These are phyloP conservation scores for Pocota personata DNA, from an alignment of 2,888 invertebrate species.

Conservation along the genomic window DNA sequence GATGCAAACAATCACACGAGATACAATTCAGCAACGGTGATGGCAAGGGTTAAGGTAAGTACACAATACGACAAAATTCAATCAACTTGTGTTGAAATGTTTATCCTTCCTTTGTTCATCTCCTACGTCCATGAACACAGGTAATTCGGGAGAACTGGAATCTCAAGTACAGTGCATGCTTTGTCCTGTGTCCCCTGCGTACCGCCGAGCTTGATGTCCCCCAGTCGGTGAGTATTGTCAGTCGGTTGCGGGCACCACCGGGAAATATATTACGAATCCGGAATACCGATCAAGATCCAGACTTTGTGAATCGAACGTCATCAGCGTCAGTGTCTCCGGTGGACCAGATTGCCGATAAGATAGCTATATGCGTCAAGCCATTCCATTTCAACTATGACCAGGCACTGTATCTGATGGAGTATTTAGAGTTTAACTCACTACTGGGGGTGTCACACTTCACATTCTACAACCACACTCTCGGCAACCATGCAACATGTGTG, in stretches of 20 bases:
- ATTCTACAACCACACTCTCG: slow-evolving; percentile 95
- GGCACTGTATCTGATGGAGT: slow-evolving; percentile 92
- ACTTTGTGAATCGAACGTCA: slow-evolving; percentile 77
- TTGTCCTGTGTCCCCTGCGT: slow-evolving; percentile 91
- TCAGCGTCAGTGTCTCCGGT: slow-evolving; percentile 75
- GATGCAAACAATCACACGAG: slow-evolving; percentile 76
- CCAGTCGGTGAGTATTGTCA: slow-evolving; percentile 88
- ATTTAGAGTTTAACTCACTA: slow-evolving; percentile 93
- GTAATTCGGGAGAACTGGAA: slow-evolving; percentile 97
- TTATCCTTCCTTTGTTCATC: slow-evolving; percentile 5
- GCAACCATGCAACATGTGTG: slow-evolving; percentile 90
- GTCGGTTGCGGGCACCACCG: slow-evolving; percentile 85
- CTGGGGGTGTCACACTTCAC: slow-evolving; percentile 94
- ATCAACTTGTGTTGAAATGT: slow-evolving; percentile 50
- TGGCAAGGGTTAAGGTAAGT: slow-evolving; percentile 89
- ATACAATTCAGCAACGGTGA: slow-evolving; percentile 86
- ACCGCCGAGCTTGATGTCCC: slow-evolving; percentile 85
- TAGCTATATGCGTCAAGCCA: slow-evolving; percentile 95
- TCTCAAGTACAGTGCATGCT: slow-evolving; percentile 95
- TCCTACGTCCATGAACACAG: slow-evolving; percentile 79
- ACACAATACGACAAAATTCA: slow-evolving; percentile 35
- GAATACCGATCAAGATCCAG: slow-evolving; percentile 84
- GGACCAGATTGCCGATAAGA: slow-evolving; percentile 83
- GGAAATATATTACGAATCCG: slow-evolving; percentile 87
- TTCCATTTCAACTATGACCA: slow-evolving; percentile 94